Evolutionary conservation across 2,888 invertebrate species (phyloP), one percentile per base, ranked within the genome.

Genomic region (Hydrotaea cyrtoneurina): DNA sequence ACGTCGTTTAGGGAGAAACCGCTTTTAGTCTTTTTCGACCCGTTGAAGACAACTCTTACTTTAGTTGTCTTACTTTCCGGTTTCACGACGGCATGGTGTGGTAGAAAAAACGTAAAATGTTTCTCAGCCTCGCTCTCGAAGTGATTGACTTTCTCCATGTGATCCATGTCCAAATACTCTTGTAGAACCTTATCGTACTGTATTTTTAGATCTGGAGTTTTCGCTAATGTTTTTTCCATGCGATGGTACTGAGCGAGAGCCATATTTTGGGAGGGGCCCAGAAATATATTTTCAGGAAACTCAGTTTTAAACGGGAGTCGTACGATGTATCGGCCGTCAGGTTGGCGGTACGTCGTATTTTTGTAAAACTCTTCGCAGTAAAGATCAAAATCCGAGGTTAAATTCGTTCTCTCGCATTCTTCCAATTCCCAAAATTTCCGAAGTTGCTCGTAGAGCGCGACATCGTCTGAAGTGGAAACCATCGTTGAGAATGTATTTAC

Each of bases 41-140:
- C 86, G 31, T 87, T 85, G 43, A 88, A 87, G 0, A 86, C 86
- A 0, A 87, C 83, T 10, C 82, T 50, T 15, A 86, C 46, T 53
- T 85, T 86, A 0, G 84, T 86, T 0, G 85, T 79, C 15, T 77
- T 79, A 23, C 81, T 84, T 7, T 85, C 82, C 0, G 80, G 82
- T 15, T 69, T 74, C 1, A 86, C 26, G 0, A 87, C 80, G 0
- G 83, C 86, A 31, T 87, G 85, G 39, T 39, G 39, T 39, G 39
- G 39, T 39, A 76, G n/a, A 71, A 15, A 59, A 31, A 59, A 78
- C 11, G 71, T 43, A 19, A 0, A 17, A 10, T 31, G 43, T 19
- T 71, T 78, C 10, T 78, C 64, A 1, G 0, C 8, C 2, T 43
- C 2, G 0, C 17, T 8, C 10, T 78, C 71, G 19, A 31, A 1